Percentiles rank a stretch among this genome's conserved stretches.
Evolutionary conservation across 2,113 vertebrate genomes (phyloP).

Genomic region (Hylia prasina): DNA sequence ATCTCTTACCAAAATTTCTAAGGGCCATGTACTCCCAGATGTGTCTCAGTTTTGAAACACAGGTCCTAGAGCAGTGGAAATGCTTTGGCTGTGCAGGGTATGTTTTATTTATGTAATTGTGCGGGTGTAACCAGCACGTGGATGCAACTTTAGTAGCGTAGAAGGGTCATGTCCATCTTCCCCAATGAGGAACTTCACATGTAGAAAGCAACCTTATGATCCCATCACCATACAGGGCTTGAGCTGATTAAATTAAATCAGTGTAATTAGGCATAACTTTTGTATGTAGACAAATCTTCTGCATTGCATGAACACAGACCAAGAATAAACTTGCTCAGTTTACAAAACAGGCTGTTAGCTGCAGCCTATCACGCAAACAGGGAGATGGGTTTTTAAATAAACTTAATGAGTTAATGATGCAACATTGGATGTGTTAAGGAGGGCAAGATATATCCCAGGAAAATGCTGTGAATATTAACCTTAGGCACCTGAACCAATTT

Average conservation of each 20-base stretch:
- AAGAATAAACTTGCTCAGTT: constrained; percentile 16
- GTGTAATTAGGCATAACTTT: constrained; percentile 29
- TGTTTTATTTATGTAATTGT: neutral
- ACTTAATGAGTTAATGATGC: constrained; percentile 28
- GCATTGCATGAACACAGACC: constrained; percentile 7
- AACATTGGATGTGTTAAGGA: neutral
- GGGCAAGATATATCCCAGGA: neutral
- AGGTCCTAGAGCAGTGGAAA: neutral
- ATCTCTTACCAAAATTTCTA: neutral
- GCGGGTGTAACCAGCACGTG: neutral
- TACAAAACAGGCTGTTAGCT: constrained; percentile 29
- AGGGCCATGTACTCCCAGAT: neutral
- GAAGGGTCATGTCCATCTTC: neutral
- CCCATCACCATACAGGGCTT: neutral
- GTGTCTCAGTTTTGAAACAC: neutral
- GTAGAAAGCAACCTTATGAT: neutral
- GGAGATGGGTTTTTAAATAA: constrained; percentile 27
- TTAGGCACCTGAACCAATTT: neutral
- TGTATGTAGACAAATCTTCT: constrained; percentile 21
- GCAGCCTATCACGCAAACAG: neutral
- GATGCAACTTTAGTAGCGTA: neutral
- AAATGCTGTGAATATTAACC: neutral
- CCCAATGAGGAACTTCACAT: neutral
- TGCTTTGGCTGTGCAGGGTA: neutral
- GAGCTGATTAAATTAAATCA: constrained; percentile 19